Evolutionary conservation across 2,797 vertebrate species (phyloP).

Genomic region (Leucoraja ocellata): DNA sequence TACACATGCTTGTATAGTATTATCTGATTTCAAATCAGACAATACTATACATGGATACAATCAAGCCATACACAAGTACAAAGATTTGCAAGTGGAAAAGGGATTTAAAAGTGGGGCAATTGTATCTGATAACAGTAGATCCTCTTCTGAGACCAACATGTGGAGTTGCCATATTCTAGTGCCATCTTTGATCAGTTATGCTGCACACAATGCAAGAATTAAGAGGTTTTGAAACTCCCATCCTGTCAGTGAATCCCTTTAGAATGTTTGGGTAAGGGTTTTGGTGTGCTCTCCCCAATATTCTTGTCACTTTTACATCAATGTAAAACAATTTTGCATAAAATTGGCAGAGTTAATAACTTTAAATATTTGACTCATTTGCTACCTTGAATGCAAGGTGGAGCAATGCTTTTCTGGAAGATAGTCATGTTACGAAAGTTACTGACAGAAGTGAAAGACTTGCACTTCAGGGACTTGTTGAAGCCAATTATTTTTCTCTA

Average conservation of each 20-base stretch:
- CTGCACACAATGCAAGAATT: background rate
- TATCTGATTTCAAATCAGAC: too few relatives aligned
- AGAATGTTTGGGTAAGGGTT: background rate
- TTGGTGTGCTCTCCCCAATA: background rate
- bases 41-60: too few relatives aligned
- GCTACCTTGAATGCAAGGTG: background rate
- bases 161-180: too few relatives aligned
- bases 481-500: constrained; percentile 4
- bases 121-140: too few relatives aligned
- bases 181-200: background rate
- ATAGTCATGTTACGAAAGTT: background rate
- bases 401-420: background rate
- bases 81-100: too few relatives aligned
- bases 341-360: background rate
- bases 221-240: background rate
- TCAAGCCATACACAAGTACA: too few relatives aligned
- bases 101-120: too few relatives aligned
- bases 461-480: background rate
- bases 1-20: too few relatives aligned
- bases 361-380: background rate
- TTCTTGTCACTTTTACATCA: background rate
- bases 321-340: background rate
- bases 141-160: too few relatives aligned
- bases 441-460: background rate
- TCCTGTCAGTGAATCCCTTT: background rate